phyloP scores from a whole-genome alignment of 2,888 invertebrate genomes.

The Sminthurinus aureus region DNA sequence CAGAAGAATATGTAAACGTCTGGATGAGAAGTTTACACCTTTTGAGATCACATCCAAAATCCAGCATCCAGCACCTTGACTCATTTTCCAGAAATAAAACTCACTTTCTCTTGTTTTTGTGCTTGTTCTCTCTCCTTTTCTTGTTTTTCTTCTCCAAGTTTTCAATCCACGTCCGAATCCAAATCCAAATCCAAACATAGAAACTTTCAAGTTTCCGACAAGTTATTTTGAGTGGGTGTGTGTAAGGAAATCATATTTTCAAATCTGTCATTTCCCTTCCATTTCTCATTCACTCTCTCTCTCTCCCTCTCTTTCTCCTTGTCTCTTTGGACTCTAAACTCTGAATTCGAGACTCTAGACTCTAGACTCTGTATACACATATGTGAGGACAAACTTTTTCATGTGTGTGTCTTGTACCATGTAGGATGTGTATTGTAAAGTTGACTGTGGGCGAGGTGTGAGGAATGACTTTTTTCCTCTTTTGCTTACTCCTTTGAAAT shows the following conservation, averaged over 20 bases:
- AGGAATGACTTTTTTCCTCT: too few species aligned
- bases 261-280: constrained; percentile 58
- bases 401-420: too few species aligned
- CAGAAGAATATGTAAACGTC: too few species aligned
- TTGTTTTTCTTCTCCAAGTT: constrained; percentile 31
- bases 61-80: too few species aligned
- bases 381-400: too few species aligned
- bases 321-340: background rate
- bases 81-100: background rate
- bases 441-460: too few species aligned
- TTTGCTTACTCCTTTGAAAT: too few species aligned
- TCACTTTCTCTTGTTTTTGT: constrained; percentile 12
- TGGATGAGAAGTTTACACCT: background rate
- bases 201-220: constrained; percentile 49
- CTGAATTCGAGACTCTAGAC: too few species aligned
- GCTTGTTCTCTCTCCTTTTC: constrained; percentile 15
- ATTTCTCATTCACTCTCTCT: constrained; percentile 6
- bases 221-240: constrained; percentile 44
- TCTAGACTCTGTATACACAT: too few species aligned
- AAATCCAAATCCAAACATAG: constrained; percentile 47
- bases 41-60: background rate
- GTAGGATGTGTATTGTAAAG: too few species aligned
- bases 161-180: constrained; percentile 37
- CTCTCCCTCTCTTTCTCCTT: background rate
- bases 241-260: constrained; percentile 54